These are phyloP conservation scores for Drosophila colorata DNA, from an alignment of 2,888 invertebrate genomes.

Conservation along the genomic window DNA sequence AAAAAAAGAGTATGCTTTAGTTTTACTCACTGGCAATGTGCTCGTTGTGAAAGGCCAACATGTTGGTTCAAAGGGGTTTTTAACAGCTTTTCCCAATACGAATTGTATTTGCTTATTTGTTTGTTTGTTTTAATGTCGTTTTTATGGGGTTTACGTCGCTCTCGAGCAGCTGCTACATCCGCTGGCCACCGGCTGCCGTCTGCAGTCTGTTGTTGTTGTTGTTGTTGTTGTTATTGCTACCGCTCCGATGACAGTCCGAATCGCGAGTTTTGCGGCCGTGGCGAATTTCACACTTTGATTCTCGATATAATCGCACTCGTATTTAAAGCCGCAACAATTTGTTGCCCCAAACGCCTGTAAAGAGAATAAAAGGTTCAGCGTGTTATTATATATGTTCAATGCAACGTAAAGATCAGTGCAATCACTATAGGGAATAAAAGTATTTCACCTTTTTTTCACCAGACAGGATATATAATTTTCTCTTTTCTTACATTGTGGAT, in stretches of 20 bases:
- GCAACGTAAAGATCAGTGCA: constrained; percentile 24
- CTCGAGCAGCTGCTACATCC: constrained; percentile 51
- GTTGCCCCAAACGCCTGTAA: constrained; percentile 55
- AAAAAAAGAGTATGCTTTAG: constrained; percentile 20
- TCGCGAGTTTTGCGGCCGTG: constrained; percentile 45
- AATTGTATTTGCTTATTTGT: constrained; percentile 45
- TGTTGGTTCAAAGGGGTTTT: constrained; percentile 66
- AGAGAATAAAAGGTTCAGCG: constrained; percentile 12
- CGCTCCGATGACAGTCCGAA: constrained; percentile 48
- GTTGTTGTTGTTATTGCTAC: constrained; percentile 28
- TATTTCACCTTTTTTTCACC: background rate
- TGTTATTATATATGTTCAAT: constrained; percentile 44
- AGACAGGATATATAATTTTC: background rate
- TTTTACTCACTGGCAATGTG: constrained; percentile 85
- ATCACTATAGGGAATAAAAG: constrained; percentile 10
- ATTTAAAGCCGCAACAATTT: constrained; percentile 61
- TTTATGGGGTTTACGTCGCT: constrained; percentile 65
- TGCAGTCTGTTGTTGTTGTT: constrained; percentile 25
- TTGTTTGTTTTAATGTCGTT: constrained; percentile 63
- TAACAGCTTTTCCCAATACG: constrained; percentile 61
- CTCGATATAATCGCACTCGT: constrained; percentile 52
- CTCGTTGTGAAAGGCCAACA: constrained; percentile 86
- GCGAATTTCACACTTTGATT: constrained; percentile 62
- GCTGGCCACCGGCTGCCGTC: constrained; percentile 28
- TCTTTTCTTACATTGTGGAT: no score